A percentile compares a stretch with the other conserved stretches of the same genome.
phyloP scores from a whole-genome alignment of 2,113 vertebrate species.

The Brachypteracias leptosomus region DNA sequence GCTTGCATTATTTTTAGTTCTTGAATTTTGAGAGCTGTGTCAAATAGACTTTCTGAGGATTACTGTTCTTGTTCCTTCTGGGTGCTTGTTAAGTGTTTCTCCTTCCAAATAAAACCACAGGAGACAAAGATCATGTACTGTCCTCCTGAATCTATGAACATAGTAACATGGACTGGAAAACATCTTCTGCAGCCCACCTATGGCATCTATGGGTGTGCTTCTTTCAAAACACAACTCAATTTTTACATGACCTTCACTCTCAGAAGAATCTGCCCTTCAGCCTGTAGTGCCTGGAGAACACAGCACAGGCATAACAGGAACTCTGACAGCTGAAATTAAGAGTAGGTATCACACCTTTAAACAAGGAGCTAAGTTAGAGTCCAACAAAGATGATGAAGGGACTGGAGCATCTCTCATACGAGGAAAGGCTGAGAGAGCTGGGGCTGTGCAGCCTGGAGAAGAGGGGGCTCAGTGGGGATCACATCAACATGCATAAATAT shows the following conservation, averaged over 20 bases:
- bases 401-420: not conserved
- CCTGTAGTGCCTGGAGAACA: not conserved
- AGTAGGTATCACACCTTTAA: not conserved
- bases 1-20: conserved; percentile 39
- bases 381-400: not conserved
- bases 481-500: not conserved
- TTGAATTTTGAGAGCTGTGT: not conserved
- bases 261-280: not conserved
- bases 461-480: not conserved
- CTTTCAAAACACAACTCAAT: not conserved
- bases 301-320: rapidly evolving
- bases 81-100: not conserved
- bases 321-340: not conserved
- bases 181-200: not conserved
- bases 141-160: not conserved
- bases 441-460: not conserved
- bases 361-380: not conserved
- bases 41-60: not conserved
- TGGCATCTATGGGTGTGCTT: not conserved
- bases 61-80: not conserved
- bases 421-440: not conserved
- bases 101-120: not conserved
- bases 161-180: not conserved
- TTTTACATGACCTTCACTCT: not conserved
- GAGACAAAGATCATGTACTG: not conserved